A percentile compares a stretch with the other conserved stretches of the same genome.
Conservation (phyloP, 2,888 invertebrate genomes). For the Cantharis nigra region DNA sequence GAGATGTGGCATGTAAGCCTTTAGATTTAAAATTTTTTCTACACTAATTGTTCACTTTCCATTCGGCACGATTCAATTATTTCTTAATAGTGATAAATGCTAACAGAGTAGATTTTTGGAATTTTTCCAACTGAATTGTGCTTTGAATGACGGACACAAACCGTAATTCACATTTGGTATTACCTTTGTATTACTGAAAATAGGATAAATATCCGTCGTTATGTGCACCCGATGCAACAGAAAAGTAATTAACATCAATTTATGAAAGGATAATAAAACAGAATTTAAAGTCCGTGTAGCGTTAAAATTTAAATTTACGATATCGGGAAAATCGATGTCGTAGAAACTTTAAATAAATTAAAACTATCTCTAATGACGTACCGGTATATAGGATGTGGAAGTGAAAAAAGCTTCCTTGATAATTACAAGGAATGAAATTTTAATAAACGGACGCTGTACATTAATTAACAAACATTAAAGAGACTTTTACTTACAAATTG, state of each 20-base stretch:
- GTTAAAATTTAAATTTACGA: slow-evolving; percentile 25
- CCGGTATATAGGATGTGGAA: neutral
- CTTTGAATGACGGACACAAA: neutral
- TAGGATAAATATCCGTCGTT: neutral
- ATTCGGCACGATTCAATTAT: neutral
- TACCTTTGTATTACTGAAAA: neutral
- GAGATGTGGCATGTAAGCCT: neutral
- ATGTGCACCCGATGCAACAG: neutral
- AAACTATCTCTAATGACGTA: neutral
- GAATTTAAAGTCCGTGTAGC: slow-evolving; percentile 8
- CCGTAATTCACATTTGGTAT: neutral
- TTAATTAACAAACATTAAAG: neutral
- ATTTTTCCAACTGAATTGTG: neutral
- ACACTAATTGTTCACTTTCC: neutral
- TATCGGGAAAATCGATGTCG: slow-evolving; percentile 9
- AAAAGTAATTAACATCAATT: slow-evolving; percentile 2
- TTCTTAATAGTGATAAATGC: neutral
- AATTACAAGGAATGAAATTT: neutral
- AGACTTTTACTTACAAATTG: neutral
- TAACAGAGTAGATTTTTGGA: neutral
- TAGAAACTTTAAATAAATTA: neutral
- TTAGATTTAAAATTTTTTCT: neutral
- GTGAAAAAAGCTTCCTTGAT: neutral
- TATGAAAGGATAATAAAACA: neutral
- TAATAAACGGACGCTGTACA: neutral